These are phyloP conservation scores for Chrysolina americana DNA, from an alignment of 2,888 invertebrate genomes.

Conservation along the genomic window DNA sequence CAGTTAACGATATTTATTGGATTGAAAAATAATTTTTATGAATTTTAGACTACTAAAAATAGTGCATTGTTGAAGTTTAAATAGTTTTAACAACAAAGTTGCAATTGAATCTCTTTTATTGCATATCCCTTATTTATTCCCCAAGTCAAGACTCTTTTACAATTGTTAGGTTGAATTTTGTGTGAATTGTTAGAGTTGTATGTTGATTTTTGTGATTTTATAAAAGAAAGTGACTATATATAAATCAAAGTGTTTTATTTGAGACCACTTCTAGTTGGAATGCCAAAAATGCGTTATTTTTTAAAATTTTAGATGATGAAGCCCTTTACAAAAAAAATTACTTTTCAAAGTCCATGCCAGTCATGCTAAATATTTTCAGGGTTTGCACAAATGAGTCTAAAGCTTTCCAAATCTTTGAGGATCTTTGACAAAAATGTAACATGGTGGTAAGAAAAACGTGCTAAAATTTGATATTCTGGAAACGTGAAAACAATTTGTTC, in stretches of 20 bases:
- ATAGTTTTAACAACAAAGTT: constrained; percentile 59
- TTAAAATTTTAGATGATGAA: no score
- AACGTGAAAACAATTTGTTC: no score
- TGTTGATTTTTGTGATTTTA: constrained; percentile 70
- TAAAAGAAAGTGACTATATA: constrained; percentile 59
- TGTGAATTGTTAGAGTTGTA: constrained; percentile 69
- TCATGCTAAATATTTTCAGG: no score
- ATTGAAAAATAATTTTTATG: constrained; percentile 52
- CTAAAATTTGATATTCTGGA: no score
- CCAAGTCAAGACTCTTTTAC: constrained; percentile 46
- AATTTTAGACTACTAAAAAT: constrained; percentile 52
- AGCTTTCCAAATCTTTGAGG: no score
- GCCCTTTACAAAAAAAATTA: no score
- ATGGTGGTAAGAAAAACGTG: no score
- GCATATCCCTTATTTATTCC: constrained; percentile 43
- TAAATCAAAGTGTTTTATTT: constrained; percentile 36
- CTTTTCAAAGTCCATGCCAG: no score
- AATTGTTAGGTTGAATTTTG: constrained; percentile 63
- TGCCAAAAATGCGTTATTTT: no score
- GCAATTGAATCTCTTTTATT: constrained; percentile 45
- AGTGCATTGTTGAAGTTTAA: constrained; percentile 58
- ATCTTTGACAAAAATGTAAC: no score
- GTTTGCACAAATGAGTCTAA: no score
- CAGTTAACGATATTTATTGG: constrained; percentile 51
- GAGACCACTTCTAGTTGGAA: not conserved